Evolutionary conservation across 1,140 invertebrate species (phyloP), one percentile per base, ranked within the genome.

Genomic region (Neotoxoptera formosana): DNA sequence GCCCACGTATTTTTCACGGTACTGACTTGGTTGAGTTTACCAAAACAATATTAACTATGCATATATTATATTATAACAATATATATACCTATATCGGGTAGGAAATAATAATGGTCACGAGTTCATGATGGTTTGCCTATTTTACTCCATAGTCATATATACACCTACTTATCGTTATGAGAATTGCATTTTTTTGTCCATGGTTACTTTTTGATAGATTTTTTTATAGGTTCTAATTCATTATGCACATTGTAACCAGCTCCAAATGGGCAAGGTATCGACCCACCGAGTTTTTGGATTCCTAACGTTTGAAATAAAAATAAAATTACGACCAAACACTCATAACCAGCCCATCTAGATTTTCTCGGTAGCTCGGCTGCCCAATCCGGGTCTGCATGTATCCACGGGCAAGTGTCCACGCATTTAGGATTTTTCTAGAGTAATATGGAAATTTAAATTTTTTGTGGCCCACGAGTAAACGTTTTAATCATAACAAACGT

Each of bases 21-120:
- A 20, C 60, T 0, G 6, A 17, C 30, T n/a, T n/a, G n/a, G 14
- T 76, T 1, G 30, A 76, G 60, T n/a, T 76, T 17, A n/a, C 60
- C 60, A n/a, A 76, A 76, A 76, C 60, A 76, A n/a, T 76, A 76
- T 76, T 76, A 76, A 76, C 14, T 76, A 76, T 76, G 60, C n/a
- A n/a, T 34, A n/a, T n/a, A n/a, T n/a, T n/a, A n/a, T n/a, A 76
- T 21, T 9, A 67, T n/a, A 67, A 21, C 25, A 67, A n/a, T 20
- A 67, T 67, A 67, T n/a, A n/a, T 30, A 67, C 4, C n/a, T n/a
- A 76, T n/a, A 20, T 76, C n/a, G 6, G 7, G 30, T 30, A 30
- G 6, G 17, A 76, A n/a, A 76, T 76, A 34, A 76, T 76, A 30
- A 67, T 67, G 2, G 25, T 67, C 30, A n/a, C 60, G 14, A 76